These are phyloP conservation scores for Schizaphis graminum DNA, from an alignment of 2,888 invertebrate genomes.

Conservation along the genomic window DNA sequence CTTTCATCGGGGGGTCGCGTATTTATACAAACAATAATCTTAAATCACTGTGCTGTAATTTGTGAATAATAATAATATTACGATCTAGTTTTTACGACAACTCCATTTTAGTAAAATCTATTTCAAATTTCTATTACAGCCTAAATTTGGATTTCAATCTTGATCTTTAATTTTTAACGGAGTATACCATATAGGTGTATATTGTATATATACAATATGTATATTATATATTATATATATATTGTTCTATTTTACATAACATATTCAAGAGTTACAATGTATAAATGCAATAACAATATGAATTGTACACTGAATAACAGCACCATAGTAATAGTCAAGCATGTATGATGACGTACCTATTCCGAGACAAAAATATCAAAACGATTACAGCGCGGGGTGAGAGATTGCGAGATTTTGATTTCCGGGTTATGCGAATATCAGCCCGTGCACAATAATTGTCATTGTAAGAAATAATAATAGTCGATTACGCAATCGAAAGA, in stretches of 20 bases:
- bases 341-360: not conserved
- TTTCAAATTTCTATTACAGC: not conserved
- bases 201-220: not conserved
- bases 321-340: not conserved
- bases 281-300: not conserved
- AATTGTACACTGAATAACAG: conserved; percentile 10
- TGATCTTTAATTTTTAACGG: not conserved
- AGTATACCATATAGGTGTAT: not conserved
- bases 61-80: not conserved
- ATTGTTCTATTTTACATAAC: conserved; percentile 3
- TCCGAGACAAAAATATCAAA: not conserved
- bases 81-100: not conserved
- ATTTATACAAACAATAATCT: not conserved
- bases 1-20: not conserved
- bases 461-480: not conserved
- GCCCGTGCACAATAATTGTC: not conserved
- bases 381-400: conserved; percentile 24
- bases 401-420: not conserved
- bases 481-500: not conserved
- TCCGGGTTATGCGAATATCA: conserved; percentile 27
- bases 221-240: not conserved
- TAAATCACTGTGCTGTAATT: not conserved
- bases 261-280: not conserved
- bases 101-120: not conserved
- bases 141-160: not conserved